A percentile compares a stretch with the other conserved stretches of the same genome.
phyloP scores from a whole-genome alignment of 2,888 invertebrate species.

The Clanis bilineata region DNA sequence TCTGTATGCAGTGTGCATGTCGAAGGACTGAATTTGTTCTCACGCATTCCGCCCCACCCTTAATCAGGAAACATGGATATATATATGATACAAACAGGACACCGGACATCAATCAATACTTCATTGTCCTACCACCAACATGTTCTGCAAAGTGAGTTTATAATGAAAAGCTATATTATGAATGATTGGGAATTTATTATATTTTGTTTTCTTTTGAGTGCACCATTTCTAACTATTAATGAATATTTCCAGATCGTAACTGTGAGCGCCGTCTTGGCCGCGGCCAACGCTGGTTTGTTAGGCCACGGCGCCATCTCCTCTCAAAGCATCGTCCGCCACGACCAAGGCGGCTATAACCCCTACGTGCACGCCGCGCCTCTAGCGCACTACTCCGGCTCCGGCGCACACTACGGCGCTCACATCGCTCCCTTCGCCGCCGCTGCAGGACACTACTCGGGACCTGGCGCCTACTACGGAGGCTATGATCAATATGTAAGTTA shows the following conservation, averaged over 20 bases:
- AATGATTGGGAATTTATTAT: neutral
- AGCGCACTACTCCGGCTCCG: conserved; percentile 29
- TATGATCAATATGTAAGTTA: conserved; percentile 37
- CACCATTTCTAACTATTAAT: too few relatives aligned
- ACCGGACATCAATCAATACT: conserved; percentile 37
- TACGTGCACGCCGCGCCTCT: conserved; percentile 24
- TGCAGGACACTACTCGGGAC: conserved; percentile 24
- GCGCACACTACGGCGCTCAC: conserved; percentile 27
- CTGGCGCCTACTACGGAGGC: conserved; percentile 35
- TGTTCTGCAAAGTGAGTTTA: conserved; percentile 45
- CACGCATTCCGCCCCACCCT: conserved; percentile 21
- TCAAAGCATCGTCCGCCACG: conserved; percentile 25
- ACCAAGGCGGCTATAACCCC: conserved; percentile 27
- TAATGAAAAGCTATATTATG: neutral
- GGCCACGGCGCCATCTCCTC: conserved; percentile 33
- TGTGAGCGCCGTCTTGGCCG: conserved; percentile 47
- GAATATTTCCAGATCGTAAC: conserved; percentile 40
- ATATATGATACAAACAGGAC: conserved; percentile 32
- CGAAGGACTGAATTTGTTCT: conserved; percentile 31
- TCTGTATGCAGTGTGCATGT: too few relatives aligned
- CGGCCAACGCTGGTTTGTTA: conserved; percentile 46
- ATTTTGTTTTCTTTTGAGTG: too few relatives aligned
- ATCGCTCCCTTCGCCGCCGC: conserved; percentile 17
- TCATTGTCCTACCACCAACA: conserved; percentile 33
- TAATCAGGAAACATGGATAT: neutral